These are phyloP conservation scores for Listronotus oregonensis DNA, from an alignment of 1,140 invertebrate genomes.

Conservation along the genomic window DNA sequence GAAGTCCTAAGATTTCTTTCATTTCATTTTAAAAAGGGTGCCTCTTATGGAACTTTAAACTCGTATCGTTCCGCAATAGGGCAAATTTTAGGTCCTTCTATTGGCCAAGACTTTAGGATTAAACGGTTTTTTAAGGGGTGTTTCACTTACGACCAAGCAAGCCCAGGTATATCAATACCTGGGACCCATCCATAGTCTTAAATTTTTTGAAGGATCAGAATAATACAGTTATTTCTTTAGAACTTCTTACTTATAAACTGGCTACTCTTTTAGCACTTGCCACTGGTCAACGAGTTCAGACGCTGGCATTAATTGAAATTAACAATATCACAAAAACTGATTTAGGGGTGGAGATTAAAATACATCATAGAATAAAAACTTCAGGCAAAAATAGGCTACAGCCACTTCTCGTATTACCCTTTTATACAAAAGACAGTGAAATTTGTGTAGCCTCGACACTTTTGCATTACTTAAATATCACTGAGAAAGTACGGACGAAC, in stretches of 20 bases:
- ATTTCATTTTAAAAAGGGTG: constrained; percentile 29
- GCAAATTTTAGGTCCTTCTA: constrained; percentile 30
- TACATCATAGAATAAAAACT: constrained; percentile 32
- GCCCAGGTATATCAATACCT: constrained; percentile 41
- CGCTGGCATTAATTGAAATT: constrained; percentile 21
- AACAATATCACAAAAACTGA: background rate
- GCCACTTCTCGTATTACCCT: constrained; percentile 22
- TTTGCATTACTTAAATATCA: constrained; percentile 6
- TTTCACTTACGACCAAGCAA: constrained; percentile 30
- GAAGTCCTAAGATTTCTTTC: constrained; percentile 35
- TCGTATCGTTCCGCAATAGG: constrained; percentile 41
- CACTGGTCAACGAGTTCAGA: constrained; percentile 38
- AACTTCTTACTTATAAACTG: constrained; percentile 37
- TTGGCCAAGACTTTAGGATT: constrained; percentile 28
- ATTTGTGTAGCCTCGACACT: constrained; percentile 8
- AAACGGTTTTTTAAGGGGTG: constrained; percentile 43
- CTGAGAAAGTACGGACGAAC: background rate
- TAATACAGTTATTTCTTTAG: constrained; percentile 13
- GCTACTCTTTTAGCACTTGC: constrained; percentile 39
- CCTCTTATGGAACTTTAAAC: constrained; percentile 44
- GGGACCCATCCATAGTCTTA: constrained; percentile 42
- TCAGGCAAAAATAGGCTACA: constrained; percentile 18
- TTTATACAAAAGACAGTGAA: constrained; percentile 4
- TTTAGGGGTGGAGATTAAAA: constrained; percentile 16
- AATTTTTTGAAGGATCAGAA: constrained; percentile 25